Conservation (phyloP, 2,888 invertebrate species). For the Mayetiola destructor region DNA sequence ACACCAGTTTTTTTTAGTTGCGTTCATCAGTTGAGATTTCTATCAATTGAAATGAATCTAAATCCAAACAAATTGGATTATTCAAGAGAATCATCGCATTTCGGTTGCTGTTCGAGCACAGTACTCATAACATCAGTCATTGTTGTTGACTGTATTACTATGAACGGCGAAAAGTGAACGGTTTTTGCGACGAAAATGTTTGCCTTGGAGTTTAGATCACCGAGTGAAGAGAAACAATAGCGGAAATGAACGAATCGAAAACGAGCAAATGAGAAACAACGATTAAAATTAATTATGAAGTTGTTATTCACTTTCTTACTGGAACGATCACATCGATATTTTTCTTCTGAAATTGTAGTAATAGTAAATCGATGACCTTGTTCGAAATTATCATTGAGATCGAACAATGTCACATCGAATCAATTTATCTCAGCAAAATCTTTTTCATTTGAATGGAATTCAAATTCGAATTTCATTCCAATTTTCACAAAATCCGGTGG, state of each 20-base stretch:
- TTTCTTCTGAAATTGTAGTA: no score
- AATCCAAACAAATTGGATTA: conserved; percentile 4
- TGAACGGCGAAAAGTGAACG: background rate
- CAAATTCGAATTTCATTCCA: no score
- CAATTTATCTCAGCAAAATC: no score
- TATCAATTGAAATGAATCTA: conserved; percentile 2
- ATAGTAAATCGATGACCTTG: no score
- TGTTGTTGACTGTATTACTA: background rate
- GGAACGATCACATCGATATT: no score
- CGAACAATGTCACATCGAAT: no score
- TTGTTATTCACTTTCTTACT: no score
- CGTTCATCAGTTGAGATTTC: background rate
- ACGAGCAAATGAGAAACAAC: background rate
- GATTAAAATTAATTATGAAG: no score
- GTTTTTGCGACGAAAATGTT: background rate
- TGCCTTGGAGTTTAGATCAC: background rate
- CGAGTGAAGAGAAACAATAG: background rate
- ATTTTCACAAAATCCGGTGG: no score
- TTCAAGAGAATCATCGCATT: background rate
- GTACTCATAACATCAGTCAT: background rate
- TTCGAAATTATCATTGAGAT: no score
- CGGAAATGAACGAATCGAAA: background rate
- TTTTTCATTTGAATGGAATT: no score
- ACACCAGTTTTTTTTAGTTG: background rate
- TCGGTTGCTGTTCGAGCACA: background rate